Percentiles rank a stretch among this genome's conserved stretches.
Conservation (phyloP, 2,888 invertebrate genomes). For the Megaustenia siamemsis region DNA sequence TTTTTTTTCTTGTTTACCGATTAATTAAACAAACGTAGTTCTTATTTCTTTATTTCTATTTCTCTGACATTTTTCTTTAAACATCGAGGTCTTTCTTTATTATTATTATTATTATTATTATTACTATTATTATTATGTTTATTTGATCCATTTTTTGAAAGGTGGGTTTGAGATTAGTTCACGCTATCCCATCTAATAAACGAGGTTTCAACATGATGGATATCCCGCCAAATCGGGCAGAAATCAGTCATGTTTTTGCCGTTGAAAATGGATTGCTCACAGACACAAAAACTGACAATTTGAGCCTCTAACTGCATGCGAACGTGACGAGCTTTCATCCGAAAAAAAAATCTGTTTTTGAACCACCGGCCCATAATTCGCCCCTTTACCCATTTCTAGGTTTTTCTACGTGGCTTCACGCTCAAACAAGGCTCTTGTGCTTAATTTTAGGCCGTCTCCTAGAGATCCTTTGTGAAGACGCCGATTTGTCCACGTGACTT, state of each 20-base stretch:
- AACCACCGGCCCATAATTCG: neutral
- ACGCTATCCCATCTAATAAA: neutral
- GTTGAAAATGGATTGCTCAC: conserved; percentile 3
- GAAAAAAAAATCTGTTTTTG: neutral
- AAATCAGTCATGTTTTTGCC: conserved; percentile 12
- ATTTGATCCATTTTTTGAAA: neutral
- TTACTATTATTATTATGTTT: no score
- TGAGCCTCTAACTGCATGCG: neutral
- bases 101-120: no score
- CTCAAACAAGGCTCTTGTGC: neutral
- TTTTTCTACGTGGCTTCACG: neutral
- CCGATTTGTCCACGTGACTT: neutral
- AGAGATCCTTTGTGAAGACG: neutral
- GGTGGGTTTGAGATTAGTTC: neutral
- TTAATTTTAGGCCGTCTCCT: no score
- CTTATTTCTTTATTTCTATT: no score
- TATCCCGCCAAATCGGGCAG: neutral
- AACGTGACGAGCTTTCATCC: neutral
- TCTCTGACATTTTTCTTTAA: no score
- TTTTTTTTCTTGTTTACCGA: no score
- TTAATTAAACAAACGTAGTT: no score
- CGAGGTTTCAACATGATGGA: neutral
- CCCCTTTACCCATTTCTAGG: neutral
- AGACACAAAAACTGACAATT: neutral
- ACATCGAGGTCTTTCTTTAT: no score